These are phyloP conservation scores for Artibeus lituratus DNA, from an alignment of 2,797 vertebrate species.

Conservation along the genomic window DNA sequence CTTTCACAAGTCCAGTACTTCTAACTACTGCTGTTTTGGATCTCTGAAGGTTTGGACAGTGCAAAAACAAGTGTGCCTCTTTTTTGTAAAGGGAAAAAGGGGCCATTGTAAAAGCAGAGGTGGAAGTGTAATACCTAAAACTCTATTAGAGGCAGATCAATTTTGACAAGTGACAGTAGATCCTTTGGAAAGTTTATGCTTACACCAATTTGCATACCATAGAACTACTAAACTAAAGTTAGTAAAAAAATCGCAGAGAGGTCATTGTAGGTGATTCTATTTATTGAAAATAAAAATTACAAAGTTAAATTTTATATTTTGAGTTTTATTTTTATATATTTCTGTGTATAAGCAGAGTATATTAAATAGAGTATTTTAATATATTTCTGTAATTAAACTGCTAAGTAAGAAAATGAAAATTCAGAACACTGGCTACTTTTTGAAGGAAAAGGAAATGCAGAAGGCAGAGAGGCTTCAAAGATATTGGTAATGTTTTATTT, in stretches of 20 bases:
- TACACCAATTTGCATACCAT: background rate
- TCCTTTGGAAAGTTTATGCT: background rate
- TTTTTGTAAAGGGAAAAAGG: background rate
- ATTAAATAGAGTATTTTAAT: background rate
- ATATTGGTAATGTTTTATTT: background rate
- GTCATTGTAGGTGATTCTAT: background rate
- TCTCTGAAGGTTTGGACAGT: background rate
- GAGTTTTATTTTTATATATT: background rate
- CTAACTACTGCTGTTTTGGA: background rate
- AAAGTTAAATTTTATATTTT: background rate
- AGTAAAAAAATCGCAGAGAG: background rate
- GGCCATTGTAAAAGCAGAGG: background rate
- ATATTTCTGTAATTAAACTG: background rate
- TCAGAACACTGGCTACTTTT: background rate
- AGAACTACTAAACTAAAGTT: background rate
- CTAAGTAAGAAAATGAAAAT: background rate
- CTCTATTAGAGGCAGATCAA: background rate
- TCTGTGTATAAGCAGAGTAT: no score
- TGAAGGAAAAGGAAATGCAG: background rate
- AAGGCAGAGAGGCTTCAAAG: background rate
- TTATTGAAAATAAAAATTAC: background rate
- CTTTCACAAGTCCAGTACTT: background rate
- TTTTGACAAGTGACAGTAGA: background rate
- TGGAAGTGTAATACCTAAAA: background rate
- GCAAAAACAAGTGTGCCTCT: background rate